phyloP scores from a whole-genome alignment of 2,888 invertebrate genomes.

The Drosophila anomelani region DNA sequence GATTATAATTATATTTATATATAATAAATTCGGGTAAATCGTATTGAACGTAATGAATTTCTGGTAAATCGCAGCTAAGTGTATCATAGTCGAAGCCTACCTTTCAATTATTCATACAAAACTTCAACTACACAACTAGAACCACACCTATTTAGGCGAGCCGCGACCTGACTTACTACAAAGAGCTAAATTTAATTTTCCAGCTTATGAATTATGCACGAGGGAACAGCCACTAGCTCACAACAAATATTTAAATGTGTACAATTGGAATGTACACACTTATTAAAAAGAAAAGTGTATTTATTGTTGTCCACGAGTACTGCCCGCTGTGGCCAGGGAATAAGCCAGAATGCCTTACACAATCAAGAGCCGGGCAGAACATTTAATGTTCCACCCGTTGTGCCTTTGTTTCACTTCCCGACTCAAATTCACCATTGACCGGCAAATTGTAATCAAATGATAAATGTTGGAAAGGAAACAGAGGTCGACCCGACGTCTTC shows the following conservation, averaged over 20 bases:
- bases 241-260: conserved; percentile 62
- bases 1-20: too few species aligned
- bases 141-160: not conserved
- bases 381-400: conserved; percentile 57
- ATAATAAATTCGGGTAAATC: too few species aligned
- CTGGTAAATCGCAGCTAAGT: not conserved
- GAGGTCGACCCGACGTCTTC: conserved; percentile 18
- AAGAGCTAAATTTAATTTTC: conserved; percentile 62
- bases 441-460: conserved; percentile 79
- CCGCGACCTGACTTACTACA: conserved; percentile 2
- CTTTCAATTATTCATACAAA: not conserved
- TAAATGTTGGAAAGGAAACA: conserved; percentile 63
- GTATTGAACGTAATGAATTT: not conserved
- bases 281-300: conserved; percentile 68
- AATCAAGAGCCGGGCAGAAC: conserved; percentile 55
- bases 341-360: conserved; percentile 57
- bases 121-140: not conserved
- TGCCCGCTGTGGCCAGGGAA: conserved; percentile 42
- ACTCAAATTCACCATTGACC: conserved; percentile 64
- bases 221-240: conserved; percentile 57
- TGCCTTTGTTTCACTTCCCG: conserved; percentile 15
- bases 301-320: conserved; percentile 44
- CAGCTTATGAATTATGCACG: conserved; percentile 63
- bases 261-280: conserved; percentile 62
- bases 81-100: not conserved